phyloP scores from a whole-genome alignment of 2,113 vertebrate genomes.

The Halcyon malimbica region DNA sequence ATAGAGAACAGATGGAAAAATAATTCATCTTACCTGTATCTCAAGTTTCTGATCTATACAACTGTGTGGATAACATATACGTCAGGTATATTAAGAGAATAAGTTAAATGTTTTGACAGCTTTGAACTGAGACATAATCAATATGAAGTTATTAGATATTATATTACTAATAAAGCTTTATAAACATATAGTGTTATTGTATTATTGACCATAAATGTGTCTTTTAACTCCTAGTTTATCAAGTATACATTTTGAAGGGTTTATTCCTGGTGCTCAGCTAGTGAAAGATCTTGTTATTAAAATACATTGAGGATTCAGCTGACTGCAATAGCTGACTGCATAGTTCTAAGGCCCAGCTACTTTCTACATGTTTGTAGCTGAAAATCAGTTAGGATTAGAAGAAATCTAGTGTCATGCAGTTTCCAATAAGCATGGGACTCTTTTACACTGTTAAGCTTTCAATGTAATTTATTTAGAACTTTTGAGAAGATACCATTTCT shows the following conservation, averaged over 20 bases:
- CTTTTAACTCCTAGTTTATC: neutral
- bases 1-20: constrained; percentile 2
- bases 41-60: neutral
- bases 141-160: neutral
- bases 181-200: neutral
- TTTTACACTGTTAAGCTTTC: neutral
- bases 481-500: neutral
- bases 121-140: neutral
- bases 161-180: neutral
- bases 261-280: neutral
- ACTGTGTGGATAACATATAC: neutral
- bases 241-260: neutral
- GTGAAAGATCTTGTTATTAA: neutral
- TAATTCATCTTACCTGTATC: neutral
- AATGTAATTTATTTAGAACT: neutral
- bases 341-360: neutral
- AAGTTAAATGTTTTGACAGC: neutral
- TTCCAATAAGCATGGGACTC: neutral
- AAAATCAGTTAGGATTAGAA: neutral
- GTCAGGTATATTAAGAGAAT: neutral
- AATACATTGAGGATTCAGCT: neutral
- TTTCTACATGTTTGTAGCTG: neutral
- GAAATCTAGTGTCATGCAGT: neutral
- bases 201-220: neutral
- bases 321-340: neutral